Evolutionary conservation across 2,113 vertebrate genomes (phyloP).

Genomic region (Cryptotis parvus): DNA sequence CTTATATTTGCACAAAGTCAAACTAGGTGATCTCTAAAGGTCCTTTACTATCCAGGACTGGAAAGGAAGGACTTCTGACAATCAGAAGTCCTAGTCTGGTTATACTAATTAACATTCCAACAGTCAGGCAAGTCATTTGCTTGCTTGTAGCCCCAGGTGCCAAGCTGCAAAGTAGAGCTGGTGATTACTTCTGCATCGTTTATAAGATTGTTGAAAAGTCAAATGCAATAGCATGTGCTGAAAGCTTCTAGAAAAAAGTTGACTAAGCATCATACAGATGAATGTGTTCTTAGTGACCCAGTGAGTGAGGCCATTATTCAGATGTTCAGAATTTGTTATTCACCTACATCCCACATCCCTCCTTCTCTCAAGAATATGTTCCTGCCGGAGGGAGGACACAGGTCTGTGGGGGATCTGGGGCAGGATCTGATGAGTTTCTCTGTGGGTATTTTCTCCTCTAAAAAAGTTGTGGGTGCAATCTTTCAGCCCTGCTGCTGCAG

Average conservation of each 20-base stretch:
- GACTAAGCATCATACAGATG: neutral
- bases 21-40: neutral
- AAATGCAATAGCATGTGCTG: neutral
- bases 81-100: neutral
- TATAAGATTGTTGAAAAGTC: neutral
- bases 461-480: neutral
- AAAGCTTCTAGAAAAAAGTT: neutral
- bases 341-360: neutral
- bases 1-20: neutral
- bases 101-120: neutral
- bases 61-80: neutral
- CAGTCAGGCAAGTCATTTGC: neutral
- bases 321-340: neutral
- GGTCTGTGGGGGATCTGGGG: neutral
- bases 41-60: neutral
- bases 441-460: neutral
- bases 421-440: neutral
- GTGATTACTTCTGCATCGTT: neutral
- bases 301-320: neutral
- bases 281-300: neutral
- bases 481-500: neutral
- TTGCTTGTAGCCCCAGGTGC: neutral
- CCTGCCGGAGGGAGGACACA: no score
- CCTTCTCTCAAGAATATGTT: neutral
- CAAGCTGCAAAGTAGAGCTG: slow-evolving; percentile 11